These are phyloP conservation scores for Lycocerus yunnanus DNA, from an alignment of 2,888 invertebrate species.

Conservation along the genomic window DNA sequence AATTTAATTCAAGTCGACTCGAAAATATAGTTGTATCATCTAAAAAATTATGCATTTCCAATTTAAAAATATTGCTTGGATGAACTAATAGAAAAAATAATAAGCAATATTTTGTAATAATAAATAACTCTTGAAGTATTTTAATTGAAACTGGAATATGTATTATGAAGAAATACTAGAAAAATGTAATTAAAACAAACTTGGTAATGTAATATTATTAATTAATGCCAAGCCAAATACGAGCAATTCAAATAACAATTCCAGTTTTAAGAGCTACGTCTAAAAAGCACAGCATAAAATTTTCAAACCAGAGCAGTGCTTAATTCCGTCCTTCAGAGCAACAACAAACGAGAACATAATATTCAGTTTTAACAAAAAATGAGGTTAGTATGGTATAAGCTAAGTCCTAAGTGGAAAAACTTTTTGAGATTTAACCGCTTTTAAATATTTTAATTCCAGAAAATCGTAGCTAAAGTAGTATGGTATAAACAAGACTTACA, in stretches of 20 bases:
- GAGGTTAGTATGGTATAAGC: background rate
- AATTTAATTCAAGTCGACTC: background rate
- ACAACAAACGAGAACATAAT: background rate
- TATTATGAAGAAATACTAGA: background rate
- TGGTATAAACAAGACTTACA: background rate
- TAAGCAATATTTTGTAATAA: background rate
- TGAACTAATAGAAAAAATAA: background rate
- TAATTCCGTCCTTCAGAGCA: no score
- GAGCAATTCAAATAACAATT: background rate
- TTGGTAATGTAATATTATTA: background rate
- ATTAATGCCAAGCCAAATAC: background rate
- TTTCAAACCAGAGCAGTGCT: no score
- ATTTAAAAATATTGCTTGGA: background rate
- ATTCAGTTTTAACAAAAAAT: background rate
- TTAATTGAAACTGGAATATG: background rate
- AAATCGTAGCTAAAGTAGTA: background rate
- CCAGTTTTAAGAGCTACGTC: background rate
- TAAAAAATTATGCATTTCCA: background rate
- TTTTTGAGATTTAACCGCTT: background rate
- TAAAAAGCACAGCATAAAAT: no score
- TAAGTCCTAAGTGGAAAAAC: background rate
- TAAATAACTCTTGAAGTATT: background rate
- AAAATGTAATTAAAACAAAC: background rate
- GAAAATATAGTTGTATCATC: no score
- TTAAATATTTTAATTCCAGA: background rate